phyloP scores from a whole-genome alignment of 1,140 invertebrate genomes.

The Babylonia areolata region DNA sequence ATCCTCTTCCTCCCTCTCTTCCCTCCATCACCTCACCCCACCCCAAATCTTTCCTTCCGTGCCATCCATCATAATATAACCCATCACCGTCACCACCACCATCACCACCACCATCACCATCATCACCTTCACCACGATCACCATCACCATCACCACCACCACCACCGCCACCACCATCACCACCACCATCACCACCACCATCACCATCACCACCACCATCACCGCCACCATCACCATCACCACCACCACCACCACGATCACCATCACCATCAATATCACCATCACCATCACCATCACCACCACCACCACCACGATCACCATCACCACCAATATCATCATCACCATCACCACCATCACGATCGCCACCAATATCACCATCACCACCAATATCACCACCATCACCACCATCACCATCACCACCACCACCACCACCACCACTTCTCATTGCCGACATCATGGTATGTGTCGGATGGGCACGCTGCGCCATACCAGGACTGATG shows the following conservation, averaged over 20 bases:
- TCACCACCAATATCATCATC: too few relatives aligned
- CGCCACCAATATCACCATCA: too few relatives aligned
- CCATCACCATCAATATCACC: slow-evolving; percentile 5
- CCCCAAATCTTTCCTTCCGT: too few relatives aligned
- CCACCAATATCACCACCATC: not conserved
- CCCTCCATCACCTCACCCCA: too few relatives aligned
- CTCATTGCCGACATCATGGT: too few relatives aligned
- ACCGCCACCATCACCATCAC: not conserved
- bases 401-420: not conserved
- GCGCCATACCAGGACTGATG: too few relatives aligned
- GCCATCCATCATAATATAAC: too few relatives aligned
- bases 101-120: not conserved
- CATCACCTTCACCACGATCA: not conserved
- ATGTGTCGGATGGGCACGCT: too few relatives aligned
- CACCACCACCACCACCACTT: not conserved
- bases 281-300: slow-evolving; percentile 12
- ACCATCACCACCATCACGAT: not conserved
- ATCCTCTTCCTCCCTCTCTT: too few relatives aligned
- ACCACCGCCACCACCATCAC: not conserved
- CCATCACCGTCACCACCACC: not conserved
- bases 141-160: not conserved
- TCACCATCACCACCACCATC: not conserved
- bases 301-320: too few relatives aligned
- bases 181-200: not conserved
- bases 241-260: not conserved